Base-by-base conservation (phyloP, 1,140 invertebrate species). In the Sinonovacula constricta region DNA sequence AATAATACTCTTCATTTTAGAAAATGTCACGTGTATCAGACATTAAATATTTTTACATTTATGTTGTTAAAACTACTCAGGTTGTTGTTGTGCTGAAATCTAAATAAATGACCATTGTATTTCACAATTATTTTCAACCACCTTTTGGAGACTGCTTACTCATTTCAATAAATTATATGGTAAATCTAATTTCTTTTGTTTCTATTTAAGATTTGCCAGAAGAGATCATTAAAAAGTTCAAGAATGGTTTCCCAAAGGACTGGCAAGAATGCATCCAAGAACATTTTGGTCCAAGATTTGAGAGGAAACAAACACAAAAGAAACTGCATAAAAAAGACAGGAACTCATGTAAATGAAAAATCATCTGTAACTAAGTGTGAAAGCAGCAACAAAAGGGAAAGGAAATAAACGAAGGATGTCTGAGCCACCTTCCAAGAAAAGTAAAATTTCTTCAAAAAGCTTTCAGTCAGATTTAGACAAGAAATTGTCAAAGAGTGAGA, bases 201-300 rank as follows among this genome's bases (percentile, higher is more conserved):
- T 54, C 18, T n/a, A n/a, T 72, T 62, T 15, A 4, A 74, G 72
- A 63, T 45, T 45, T 76, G 33, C 72, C 72, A 28, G 24, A 28
- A 22, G 14, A 53, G 10, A 65, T 76, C 22, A 67, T 76, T n/a
- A 54, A 45, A 3, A 66, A 76, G 54, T 76, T 76, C 24, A 66
- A 34, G 15, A 12, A 54, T 3, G 72, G 72, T 26, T 76, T 76
- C 49, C 72, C 72, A 39, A 76, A 76, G 28, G 72, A 76, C 34
- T 76, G 72, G 72, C 72, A 65, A 39, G 72, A 76, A 45, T 49
- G 66, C n/a, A 39, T 76, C 0, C 72, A 76, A 31, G 72, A 76
- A 54, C 33, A 56, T 56, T 26, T 76, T 15, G 33, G 3, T 65
- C 18, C 33, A 62, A n/a, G n/a, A n/a, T n/a, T n/a, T n/a, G 24